Evolutionary conservation across 2,113 vertebrate genomes (phyloP).

Genomic region (Laticauda colubrina): DNA sequence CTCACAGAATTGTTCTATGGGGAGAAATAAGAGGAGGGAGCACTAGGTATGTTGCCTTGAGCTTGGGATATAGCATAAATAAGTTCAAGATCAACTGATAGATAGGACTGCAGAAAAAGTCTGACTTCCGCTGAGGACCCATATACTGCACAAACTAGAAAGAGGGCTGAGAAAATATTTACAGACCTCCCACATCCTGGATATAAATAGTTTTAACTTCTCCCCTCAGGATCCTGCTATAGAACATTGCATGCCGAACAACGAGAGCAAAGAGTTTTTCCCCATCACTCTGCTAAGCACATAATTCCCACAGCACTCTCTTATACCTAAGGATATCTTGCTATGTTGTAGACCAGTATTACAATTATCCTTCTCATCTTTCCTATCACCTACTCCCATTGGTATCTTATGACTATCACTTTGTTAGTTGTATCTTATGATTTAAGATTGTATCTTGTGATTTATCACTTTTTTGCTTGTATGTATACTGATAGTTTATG

Average conservation of each 20-base stretch:
- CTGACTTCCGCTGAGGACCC: too few relatives aligned
- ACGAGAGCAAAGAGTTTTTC: too few relatives aligned
- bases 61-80: background rate
- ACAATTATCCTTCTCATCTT: background rate
- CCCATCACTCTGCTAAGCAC: background rate
- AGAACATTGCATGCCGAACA: too few relatives aligned
- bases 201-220: too few relatives aligned
- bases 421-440: background rate
- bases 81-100: too few relatives aligned
- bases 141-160: too few relatives aligned
- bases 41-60: background rate
- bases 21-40: background rate
- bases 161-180: too few relatives aligned
- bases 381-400: background rate
- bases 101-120: too few relatives aligned
- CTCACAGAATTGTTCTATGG: background rate
- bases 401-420: background rate
- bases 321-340: background rate
- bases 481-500: background rate
- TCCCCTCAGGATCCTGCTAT: too few relatives aligned
- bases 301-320: background rate
- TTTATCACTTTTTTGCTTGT: background rate
- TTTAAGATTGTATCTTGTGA: background rate
- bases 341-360: background rate
- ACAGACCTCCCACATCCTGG: too few relatives aligned